Evolutionary conservation across 2,113 vertebrate species (phyloP).

Genomic region (Alaudala cheleensis): DNA sequence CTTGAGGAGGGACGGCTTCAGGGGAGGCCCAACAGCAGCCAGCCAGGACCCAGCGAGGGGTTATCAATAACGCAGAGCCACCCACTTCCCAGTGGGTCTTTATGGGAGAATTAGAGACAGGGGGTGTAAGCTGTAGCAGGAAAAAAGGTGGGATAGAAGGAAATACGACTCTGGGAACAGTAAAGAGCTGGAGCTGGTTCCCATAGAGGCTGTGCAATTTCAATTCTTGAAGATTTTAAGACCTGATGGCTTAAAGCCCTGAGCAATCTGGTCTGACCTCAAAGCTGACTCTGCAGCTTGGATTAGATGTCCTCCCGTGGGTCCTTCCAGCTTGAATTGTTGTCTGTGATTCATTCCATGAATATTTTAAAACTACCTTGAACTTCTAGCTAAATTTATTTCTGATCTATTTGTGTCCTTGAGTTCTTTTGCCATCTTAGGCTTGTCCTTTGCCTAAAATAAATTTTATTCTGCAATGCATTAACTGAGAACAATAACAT

Average conservation of each 20-base stretch:
- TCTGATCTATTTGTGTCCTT: neutral
- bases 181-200: neutral
- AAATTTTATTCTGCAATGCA: neutral
- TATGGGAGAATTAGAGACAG: neutral
- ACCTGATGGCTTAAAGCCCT: neutral
- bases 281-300: neutral
- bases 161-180: neutral
- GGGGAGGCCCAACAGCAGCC: neutral
- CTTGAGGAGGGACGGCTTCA: neutral
- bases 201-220: neutral
- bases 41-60: accelerated
- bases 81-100: neutral
- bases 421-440: neutral
- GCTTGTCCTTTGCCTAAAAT: neutral
- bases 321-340: neutral
- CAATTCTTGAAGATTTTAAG: neutral
- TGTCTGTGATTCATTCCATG: neutral
- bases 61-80: neutral
- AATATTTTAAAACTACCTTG: conserved; percentile 21
- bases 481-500: neutral
- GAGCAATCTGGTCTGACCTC: neutral
- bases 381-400: conserved; percentile 9
- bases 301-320: neutral
- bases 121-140: neutral
- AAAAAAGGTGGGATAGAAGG: neutral